phyloP scores from a whole-genome alignment of 2,797 vertebrate species.

The Hippoglossus hippoglossus region DNA sequence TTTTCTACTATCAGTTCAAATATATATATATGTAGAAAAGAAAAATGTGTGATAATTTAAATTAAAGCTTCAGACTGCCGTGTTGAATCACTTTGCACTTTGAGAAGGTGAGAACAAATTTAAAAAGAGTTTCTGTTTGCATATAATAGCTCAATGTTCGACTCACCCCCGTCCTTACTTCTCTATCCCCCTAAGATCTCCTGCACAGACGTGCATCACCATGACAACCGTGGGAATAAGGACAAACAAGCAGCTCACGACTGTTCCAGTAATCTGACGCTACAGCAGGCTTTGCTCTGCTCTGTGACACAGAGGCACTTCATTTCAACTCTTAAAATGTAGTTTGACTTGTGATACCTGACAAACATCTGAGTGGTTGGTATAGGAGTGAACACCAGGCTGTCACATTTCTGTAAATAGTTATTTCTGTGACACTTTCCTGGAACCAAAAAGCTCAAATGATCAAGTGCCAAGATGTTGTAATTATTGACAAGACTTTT shows the following conservation, averaged over 20 bases:
- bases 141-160: neutral
- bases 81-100: too few relatives aligned
- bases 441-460: neutral
- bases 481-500: neutral
- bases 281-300: conserved; percentile 2
- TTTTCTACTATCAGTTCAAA: too few relatives aligned
- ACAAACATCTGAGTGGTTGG: too few relatives aligned
- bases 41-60: too few relatives aligned
- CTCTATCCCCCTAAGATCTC: conserved; percentile 51
- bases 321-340: neutral
- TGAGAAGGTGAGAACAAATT: too few relatives aligned
- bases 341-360: neutral
- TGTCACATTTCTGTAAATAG: too few relatives aligned
- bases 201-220: conserved; percentile 57
- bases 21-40: too few relatives aligned
- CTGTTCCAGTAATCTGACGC: conserved; percentile 28
- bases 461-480: conserved; percentile 5
- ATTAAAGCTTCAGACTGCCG: too few relatives aligned
- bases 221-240: conserved; percentile 69
- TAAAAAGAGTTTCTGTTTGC: too few relatives aligned
- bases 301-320: too few relatives aligned
- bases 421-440: too few relatives aligned
- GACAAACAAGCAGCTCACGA: conserved; percentile 56
- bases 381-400: too few relatives aligned
- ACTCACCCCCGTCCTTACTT: conserved; percentile 40